A percentile compares a stretch with the other conserved stretches of the same genome.
phyloP scores from a whole-genome alignment of 2,113 vertebrate genomes.

The Larimichthys polyactis region DNA sequence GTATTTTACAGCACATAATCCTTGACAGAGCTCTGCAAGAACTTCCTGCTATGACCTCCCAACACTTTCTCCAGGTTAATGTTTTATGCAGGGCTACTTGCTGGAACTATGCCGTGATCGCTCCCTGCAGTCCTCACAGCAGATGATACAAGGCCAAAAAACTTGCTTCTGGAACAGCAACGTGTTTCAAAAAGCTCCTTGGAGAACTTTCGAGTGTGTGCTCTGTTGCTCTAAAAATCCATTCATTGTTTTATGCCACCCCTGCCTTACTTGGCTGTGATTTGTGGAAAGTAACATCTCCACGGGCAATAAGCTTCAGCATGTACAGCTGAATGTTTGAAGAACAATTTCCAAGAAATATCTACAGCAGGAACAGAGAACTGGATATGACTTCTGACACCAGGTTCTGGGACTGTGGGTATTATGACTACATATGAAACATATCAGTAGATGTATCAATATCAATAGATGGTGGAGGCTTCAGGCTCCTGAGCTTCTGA shows the following conservation, averaged over 20 bases:
- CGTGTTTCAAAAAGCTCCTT: slow-evolving; percentile 59
- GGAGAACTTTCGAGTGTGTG: slow-evolving; percentile 52
- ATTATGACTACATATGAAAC: not conserved
- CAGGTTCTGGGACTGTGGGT: slow-evolving; percentile 20
- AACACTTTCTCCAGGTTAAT: slow-evolving; percentile 73
- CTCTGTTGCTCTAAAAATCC: slow-evolving; percentile 56
- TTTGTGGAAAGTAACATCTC: slow-evolving; percentile 74
- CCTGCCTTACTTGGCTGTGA: slow-evolving; percentile 68
- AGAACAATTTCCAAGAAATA: slow-evolving; percentile 43
- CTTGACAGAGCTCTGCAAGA: slow-evolving; percentile 25
- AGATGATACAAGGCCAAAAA: slow-evolving; percentile 44
- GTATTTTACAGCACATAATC: slow-evolving; percentile 31
- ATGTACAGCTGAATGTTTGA: slow-evolving; percentile 54
- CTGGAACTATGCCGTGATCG: slow-evolving; percentile 31
- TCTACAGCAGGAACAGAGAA: slow-evolving; percentile 19
- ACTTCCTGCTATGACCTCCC: slow-evolving; percentile 41
- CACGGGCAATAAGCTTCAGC: slow-evolving; percentile 42
- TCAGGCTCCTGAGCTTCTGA: slow-evolving; percentile 37
- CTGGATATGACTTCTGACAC: slow-evolving; percentile 39
- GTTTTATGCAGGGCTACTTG: slow-evolving; percentile 57
- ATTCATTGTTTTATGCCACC: slow-evolving; percentile 58
- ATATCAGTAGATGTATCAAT: not conserved
- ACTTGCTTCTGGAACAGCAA: slow-evolving; percentile 43
- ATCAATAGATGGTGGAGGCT: not conserved
- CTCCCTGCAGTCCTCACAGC: slow-evolving; percentile 50